phyloP scores from a whole-genome alignment of 2,888 invertebrate species.

The Diarsia dahlii region DNA sequence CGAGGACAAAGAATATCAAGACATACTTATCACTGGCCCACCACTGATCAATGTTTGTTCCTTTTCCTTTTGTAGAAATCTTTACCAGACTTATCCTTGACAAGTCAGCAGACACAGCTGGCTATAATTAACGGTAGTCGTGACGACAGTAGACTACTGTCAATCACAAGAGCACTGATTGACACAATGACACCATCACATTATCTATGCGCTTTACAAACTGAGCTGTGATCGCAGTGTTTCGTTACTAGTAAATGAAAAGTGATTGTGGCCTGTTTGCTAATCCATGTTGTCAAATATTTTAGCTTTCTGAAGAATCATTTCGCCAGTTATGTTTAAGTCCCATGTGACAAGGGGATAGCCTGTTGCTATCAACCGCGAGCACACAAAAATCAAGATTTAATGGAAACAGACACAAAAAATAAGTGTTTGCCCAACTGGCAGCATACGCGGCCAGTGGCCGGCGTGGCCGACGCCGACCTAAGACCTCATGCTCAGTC shows the following conservation, averaged over 20 bases:
- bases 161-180: slow-evolving; percentile 1
- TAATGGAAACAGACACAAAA: too few relatives aligned
- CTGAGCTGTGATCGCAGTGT: not conserved
- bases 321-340: not conserved
- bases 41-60: not conserved
- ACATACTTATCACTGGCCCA: not conserved
- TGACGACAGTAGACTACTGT: slow-evolving; percentile 13
- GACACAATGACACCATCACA: slow-evolving; percentile 2
- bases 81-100: not conserved
- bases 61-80: not conserved
- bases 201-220: slow-evolving; percentile 1
- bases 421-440: too few relatives aligned
- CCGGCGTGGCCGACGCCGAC: too few relatives aligned
- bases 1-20: not conserved
- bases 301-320: not conserved
- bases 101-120: not conserved
- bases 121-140: not conserved
- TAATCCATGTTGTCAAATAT: not conserved
- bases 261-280: not conserved
- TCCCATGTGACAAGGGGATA: not conserved
- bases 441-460: not conserved
- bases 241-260: not conserved
- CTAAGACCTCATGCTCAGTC: not conserved
- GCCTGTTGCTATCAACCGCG: not conserved
- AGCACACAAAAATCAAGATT: not conserved